phyloP scores from a whole-genome alignment of 2,113 vertebrate species.

The Ammodytes dubius region DNA sequence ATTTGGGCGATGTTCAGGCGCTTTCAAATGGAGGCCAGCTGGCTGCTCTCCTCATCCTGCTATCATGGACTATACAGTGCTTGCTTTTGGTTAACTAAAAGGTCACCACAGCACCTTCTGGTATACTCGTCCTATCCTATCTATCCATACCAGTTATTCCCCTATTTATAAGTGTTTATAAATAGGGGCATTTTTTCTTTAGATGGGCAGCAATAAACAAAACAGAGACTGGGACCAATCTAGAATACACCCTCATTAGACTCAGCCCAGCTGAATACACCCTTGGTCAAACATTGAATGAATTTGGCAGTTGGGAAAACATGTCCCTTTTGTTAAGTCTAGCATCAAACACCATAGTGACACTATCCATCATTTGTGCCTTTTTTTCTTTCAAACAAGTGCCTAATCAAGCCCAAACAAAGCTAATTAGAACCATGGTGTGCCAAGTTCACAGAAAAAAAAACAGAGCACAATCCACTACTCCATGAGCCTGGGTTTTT shows the following conservation, averaged over 20 bases:
- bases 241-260: slow-evolving; percentile 29
- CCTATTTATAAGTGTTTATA: slow-evolving; percentile 27
- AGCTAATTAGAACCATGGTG: slow-evolving; percentile 18
- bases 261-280: neutral
- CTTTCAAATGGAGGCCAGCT: slow-evolving; percentile 64
- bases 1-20: slow-evolving; percentile 39
- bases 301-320: slow-evolving; percentile 33
- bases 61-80: slow-evolving; percentile 25
- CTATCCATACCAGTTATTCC: slow-evolving; percentile 24
- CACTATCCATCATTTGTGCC: slow-evolving; percentile 38
- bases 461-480: slow-evolving; percentile 19
- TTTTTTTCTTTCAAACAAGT: slow-evolving; percentile 17
- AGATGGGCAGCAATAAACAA: neutral
- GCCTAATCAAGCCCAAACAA: slow-evolving; percentile 14
- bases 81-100: slow-evolving; percentile 47
- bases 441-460: slow-evolving; percentile 20
- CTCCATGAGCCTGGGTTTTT: slow-evolving; percentile 13
- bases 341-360: slow-evolving; percentile 16
- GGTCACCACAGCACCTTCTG: slow-evolving; percentile 34
- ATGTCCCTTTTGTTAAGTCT: slow-evolving; percentile 14
- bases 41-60: slow-evolving; percentile 45
- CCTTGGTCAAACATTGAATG: slow-evolving; percentile 37
- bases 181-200: neutral
- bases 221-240: slow-evolving; percentile 13
- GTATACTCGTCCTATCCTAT: slow-evolving; percentile 3